phyloP scores from a whole-genome alignment of 2,797 vertebrate genomes.

The Thamnophis elegans region DNA sequence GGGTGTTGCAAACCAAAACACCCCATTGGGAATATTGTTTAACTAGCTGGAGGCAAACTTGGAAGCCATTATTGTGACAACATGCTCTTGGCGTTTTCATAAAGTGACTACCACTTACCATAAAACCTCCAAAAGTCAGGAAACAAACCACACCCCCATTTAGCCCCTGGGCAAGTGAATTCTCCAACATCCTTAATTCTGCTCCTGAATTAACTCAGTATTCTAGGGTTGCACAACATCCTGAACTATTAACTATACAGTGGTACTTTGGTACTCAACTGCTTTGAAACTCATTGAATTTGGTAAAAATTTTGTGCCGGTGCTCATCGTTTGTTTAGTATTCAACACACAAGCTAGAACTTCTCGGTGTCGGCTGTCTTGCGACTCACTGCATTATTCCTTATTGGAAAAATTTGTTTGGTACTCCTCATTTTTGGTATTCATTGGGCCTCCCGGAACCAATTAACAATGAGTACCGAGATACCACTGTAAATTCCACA shows the following conservation, averaged over 20 bases:
- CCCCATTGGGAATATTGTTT: not conserved
- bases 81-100: not conserved
- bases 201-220: not conserved
- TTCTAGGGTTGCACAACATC: not conserved
- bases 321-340: no score
- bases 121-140: not conserved
- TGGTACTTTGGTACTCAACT: no score
- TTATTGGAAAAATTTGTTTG: no score
- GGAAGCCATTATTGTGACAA: not conserved
- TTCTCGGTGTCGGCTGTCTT: no score
- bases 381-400: no score
- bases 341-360: no score
- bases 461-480: no score
- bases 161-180: not conserved
- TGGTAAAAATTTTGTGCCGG: no score
- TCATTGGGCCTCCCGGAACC: no score
- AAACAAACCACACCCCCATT: not conserved
- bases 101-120: not conserved
- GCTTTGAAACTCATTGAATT: no score
- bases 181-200: not conserved
- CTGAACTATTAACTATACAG: not conserved
- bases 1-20: not conserved
- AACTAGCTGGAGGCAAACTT: not conserved
- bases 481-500: not conserved
- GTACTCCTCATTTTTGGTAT: no score